Percentiles rank a stretch among this genome's conserved stretches.
Evolutionary conservation across 2,888 invertebrate genomes (phyloP).

Genomic region (Tipula lateralis): DNA sequence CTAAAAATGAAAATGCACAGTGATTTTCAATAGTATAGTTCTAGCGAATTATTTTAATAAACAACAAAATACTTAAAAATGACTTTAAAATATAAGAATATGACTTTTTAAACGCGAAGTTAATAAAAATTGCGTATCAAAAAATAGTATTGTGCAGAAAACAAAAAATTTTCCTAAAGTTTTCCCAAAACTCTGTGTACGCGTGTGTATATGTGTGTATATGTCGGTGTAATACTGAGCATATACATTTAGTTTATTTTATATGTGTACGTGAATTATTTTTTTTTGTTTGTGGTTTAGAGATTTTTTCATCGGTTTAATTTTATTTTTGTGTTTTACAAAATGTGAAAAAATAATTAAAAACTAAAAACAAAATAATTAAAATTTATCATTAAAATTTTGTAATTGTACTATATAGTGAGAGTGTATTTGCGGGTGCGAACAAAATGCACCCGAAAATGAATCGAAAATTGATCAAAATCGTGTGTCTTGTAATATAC

Average conservation of each 20-base stretch:
- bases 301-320: not conserved
- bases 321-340: slow-evolving; percentile 1
- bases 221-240: not conserved
- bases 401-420: not conserved
- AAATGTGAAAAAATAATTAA: not conserved
- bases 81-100: not conserved
- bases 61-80: not conserved
- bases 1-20: not conserved
- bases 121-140: not conserved
- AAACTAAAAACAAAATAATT: not conserved
- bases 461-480: not conserved
- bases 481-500: not conserved
- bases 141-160: not conserved
- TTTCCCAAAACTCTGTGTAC: not conserved
- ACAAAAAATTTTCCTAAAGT: not conserved
- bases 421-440: not conserved
- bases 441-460: not conserved
- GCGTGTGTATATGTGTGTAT: not conserved
- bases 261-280: not conserved
- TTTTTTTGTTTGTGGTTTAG: not conserved
- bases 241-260: not conserved
- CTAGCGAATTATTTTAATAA: not conserved
- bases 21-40: not conserved
- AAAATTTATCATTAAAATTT: not conserved
- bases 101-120: not conserved